Evolutionary conservation across 2,797 vertebrate species (phyloP), one percentile per base, ranked within the genome.

Genomic region (Phoeniculus purpureus): DNA sequence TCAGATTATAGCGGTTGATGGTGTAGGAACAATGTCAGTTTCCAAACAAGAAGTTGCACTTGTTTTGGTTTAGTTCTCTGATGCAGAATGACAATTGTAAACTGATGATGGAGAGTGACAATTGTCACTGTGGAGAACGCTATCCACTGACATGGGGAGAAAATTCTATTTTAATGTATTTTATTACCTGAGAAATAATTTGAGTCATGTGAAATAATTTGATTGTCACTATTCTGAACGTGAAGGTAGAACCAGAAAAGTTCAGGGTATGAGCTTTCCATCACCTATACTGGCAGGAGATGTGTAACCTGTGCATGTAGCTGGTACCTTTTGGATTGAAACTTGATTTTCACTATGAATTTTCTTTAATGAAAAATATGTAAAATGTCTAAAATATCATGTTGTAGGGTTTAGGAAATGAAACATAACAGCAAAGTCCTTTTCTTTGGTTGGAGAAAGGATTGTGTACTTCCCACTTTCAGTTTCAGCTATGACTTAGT

Each of bases 291-390:
- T 52, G 59, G 12, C 1, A 2, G 51, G 54, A 54, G 16, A 34
- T 76, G 27, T 29, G 34, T 21, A 16, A 26, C 27, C 72, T 3
- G 0, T 50, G 54, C 29, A 29, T 0, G 0, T n/a, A 43, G 5
- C 27, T 48, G 32, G 11, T 77, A 9, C 10, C 25, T 81, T 71
- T 37, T 31, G 20, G 17, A 16, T 54, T n/a, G 21, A 84, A 43
- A 59, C 25, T 78, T 83, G 47, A 62, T 85, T 77, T 20, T 58
- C 47, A 50, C 11, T 37, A 31, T 32, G 61, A 48, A 31, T 92
- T 73, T 81, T 79, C 34, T 81, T 11, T 20, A 84, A 3, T 0
- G 13, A 34, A 48, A 78, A 26, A 54, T 20, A 10, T 47, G 17
- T 8, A n/a, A 61, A 43, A 47, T 11, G 2, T 59, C 8, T 74